Percentiles rank a stretch among this genome's conserved stretches.
phyloP scores from a whole-genome alignment of 2,113 vertebrate genomes.

The Azemiops feae region DNA sequence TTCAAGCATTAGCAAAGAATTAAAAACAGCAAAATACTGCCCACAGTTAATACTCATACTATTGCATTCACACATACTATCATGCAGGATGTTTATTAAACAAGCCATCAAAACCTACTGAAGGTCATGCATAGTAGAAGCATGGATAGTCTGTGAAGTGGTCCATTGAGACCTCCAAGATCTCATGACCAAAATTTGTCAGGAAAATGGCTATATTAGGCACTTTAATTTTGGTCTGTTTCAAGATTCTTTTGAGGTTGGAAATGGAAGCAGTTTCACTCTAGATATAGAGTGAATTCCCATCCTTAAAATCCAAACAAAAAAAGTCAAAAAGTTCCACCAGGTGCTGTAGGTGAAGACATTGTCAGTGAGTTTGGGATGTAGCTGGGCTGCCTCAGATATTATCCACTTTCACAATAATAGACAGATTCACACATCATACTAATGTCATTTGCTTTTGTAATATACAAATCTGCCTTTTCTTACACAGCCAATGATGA shows the following conservation, averaged over 20 bases:
- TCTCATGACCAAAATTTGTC: background rate
- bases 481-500: background rate
- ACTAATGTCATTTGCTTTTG: background rate
- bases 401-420: background rate
- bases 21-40: background rate
- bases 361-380: background rate
- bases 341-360: background rate
- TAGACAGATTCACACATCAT: background rate
- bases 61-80: background rate
- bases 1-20: background rate
- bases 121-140: background rate
- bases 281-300: background rate
- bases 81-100: background rate
- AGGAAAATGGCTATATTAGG: background rate
- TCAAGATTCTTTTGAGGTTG: background rate
- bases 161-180: background rate
- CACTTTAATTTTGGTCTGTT: background rate
- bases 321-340: background rate
- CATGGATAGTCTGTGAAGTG: background rate
- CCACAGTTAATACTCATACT: background rate
- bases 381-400: background rate
- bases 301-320: background rate
- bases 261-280: background rate
- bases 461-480: background rate
- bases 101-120: background rate